Evolutionary conservation across 1,140 invertebrate species (phyloP).

Genomic region (Hylaeus anthracinus): DNA sequence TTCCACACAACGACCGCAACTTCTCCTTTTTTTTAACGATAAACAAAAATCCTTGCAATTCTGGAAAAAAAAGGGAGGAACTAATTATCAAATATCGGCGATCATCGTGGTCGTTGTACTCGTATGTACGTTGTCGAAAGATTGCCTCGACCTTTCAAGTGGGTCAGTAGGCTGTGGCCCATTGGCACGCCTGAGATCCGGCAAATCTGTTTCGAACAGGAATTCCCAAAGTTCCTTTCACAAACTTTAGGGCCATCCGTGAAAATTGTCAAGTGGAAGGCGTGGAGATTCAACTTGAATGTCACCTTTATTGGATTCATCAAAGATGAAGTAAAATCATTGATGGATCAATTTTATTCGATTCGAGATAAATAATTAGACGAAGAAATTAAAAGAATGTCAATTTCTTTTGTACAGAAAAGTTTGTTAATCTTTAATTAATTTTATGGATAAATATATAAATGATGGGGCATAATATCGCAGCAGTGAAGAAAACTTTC

Average conservation of each 20-base stretch:
- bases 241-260: constrained; percentile 9
- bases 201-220: constrained; percentile 53
- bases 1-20: background rate
- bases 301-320: too few species aligned
- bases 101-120: background rate
- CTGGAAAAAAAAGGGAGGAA: background rate
- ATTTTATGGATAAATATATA: too few species aligned
- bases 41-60: too few species aligned
- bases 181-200: constrained; percentile 56
- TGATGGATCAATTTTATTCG: too few species aligned
- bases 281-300: too few species aligned
- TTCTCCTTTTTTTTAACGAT: background rate
- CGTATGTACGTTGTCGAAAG: constrained; percentile 9
- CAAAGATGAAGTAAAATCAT: too few species aligned
- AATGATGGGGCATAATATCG: too few species aligned
- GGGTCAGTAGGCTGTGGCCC: constrained; percentile 73
- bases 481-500: too few species aligned
- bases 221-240: constrained; percentile 57
- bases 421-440: background rate
- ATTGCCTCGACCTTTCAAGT: constrained; percentile 57
- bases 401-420: too few species aligned
- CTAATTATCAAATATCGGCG: background rate
- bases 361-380: too few species aligned
- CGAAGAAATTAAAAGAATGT: too few species aligned
- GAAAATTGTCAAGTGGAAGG: background rate